These are phyloP conservation scores for Picus viridis DNA, from an alignment of 2,797 vertebrate genomes.

Conservation along the genomic window DNA sequence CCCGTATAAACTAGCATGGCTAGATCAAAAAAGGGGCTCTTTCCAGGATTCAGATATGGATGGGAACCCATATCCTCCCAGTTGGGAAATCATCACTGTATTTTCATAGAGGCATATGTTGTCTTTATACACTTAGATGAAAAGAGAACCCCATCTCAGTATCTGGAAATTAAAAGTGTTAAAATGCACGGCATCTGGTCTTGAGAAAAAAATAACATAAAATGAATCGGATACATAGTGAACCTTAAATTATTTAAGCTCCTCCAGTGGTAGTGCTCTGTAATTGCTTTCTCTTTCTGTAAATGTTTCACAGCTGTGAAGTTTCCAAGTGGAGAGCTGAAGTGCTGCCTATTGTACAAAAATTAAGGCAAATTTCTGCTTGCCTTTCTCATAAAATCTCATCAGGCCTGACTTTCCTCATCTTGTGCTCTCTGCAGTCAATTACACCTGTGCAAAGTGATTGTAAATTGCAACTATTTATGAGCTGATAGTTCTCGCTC, in stretches of 20 bases:
- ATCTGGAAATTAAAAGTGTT: conserved; percentile 14
- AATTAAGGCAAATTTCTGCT: conserved; percentile 64
- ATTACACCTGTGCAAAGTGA: conserved; percentile 41
- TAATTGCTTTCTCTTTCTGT: conserved; percentile 77
- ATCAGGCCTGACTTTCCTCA: neutral
- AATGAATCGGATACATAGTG: conserved; percentile 67
- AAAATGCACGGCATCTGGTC: conserved; percentile 71
- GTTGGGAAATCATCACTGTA: neutral
- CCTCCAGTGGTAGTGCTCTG: conserved; percentile 73
- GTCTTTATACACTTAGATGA: conserved; percentile 27
- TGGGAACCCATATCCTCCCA: neutral
- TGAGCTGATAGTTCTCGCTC: neutral
- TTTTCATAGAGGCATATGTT: conserved; percentile 29
- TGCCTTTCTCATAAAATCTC: conserved; percentile 44
- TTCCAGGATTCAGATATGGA: conserved; percentile 44
- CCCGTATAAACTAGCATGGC: conserved; percentile 49
- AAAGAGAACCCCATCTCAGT: conserved; percentile 14
- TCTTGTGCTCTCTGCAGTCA: conserved; percentile 33
- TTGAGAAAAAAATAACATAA: conserved; percentile 70
- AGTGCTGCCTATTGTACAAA: conserved; percentile 70
- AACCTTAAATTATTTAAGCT: conserved; percentile 80
- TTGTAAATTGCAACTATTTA: conserved; percentile 16
- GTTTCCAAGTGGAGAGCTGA: conserved; percentile 73
- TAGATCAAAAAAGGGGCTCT: conserved; percentile 30
- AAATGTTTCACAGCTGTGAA: conserved; percentile 77